phyloP scores from a whole-genome alignment of 2,797 vertebrate genomes.

The Lateolabrax maculatus region DNA sequence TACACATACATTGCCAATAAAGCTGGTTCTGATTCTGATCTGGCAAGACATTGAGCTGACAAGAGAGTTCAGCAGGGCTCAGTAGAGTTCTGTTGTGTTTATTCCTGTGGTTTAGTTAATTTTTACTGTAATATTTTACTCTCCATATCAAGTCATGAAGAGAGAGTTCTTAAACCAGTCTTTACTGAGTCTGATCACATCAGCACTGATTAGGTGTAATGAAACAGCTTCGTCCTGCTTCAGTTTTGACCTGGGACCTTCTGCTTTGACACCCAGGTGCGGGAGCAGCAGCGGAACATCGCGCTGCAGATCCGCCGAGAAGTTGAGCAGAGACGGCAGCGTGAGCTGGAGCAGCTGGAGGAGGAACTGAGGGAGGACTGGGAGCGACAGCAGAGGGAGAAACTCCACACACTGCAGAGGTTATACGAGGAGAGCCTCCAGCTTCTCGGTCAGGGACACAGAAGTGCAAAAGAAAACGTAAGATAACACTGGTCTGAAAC shows the following conservation, averaged over 20 bases:
- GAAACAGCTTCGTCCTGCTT: background rate
- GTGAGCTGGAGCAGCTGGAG: constrained; percentile 86
- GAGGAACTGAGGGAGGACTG: constrained; percentile 87
- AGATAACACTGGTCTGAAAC: constrained; percentile 31
- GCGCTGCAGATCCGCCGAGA: constrained; percentile 89
- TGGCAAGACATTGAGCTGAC: background rate
- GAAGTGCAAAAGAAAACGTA: constrained; percentile 92
- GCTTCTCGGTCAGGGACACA: constrained; percentile 90
- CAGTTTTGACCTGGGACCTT: background rate
- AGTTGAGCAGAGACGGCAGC: constrained; percentile 87
- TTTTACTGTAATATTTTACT: background rate
- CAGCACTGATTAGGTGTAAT: background rate
- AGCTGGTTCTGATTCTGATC: too few relatives aligned
- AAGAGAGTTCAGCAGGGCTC: background rate
- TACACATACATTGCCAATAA: too few relatives aligned
- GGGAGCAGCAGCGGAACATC: constrained; percentile 92
- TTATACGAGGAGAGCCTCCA: constrained; percentile 89
- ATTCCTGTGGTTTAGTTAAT: background rate
- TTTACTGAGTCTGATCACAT: background rate
- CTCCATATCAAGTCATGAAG: background rate
- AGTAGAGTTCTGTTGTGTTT: background rate
- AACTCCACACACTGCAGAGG: constrained; percentile 85
- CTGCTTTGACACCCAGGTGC: constrained; percentile 84
- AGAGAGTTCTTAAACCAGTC: background rate
- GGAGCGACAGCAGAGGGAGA: constrained; percentile 87